Evolutionary conservation across 2,888 invertebrate genomes (phyloP).

Genomic region (Omphaloscelis lunosa): DNA sequence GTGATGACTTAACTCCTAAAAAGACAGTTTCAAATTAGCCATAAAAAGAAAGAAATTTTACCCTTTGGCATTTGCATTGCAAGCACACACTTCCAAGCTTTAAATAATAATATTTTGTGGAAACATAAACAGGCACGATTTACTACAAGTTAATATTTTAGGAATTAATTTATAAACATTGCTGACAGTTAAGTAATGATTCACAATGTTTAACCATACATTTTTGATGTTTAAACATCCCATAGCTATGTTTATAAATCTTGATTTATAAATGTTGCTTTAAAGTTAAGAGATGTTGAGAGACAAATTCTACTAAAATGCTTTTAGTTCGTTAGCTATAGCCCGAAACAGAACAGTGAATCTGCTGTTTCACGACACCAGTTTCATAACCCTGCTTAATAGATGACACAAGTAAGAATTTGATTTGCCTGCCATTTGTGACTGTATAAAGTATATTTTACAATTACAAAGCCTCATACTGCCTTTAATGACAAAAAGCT

Average conservation of each 20-base stretch:
- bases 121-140: background rate
- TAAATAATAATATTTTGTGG: background rate
- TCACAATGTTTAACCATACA: background rate
- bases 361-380: background rate
- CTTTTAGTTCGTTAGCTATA: background rate
- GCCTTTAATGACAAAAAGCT: background rate
- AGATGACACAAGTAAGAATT: background rate
- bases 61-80: background rate
- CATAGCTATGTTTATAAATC: background rate
- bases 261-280: too few species aligned
- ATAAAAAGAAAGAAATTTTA: conserved; percentile 4
- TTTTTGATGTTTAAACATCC: background rate
- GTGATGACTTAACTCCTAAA: background rate
- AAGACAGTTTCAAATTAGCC: background rate
- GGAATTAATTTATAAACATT: background rate
- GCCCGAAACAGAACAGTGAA: background rate
- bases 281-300: too few species aligned
- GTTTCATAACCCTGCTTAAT: background rate
- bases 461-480: background rate
- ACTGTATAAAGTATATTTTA: background rate
- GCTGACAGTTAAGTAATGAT: background rate
- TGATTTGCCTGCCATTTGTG: background rate
- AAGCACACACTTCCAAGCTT: background rate
- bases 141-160: background rate
- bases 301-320: background rate